Evolutionary conservation across 2,113 vertebrate genomes (phyloP), one percentile per base, ranked within the genome.

Genomic region (Oncorhynchus kisutch): DNA sequence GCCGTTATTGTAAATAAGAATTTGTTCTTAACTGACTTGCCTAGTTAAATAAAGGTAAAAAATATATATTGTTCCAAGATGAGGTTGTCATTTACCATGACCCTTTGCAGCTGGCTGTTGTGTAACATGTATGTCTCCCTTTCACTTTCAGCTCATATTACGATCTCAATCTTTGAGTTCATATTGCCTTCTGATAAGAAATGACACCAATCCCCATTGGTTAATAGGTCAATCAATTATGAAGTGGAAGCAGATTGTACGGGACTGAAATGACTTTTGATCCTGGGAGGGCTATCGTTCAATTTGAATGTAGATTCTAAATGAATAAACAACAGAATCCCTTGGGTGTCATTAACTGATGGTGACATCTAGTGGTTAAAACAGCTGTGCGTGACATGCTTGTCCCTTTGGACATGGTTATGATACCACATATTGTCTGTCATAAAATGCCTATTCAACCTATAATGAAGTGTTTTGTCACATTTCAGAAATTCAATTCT

Each of bases 301-400:
- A 54, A 54, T 16, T 1, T 54, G 51, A 16, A 16, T 54, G 51
- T 54, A 54, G 39, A 45, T 18, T 54, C 13, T 54, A 54, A 1
- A 54, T 54, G 3, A 54, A 16, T 16, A 18, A 54, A 18, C 12
- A 54, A 54, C 51, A 54, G 51, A 18, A 54, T 54, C 51, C 16
- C 51, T 65, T n/a, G 49, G 13, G 65, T 67, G n/a, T 9, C 72
- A 64, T 51, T 60, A 74, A 80, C 51, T 67, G 51, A 59, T 86
- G 83, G 22, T 83, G 89, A 82, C 88, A 84, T 76, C 89, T 90
- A 85, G 89, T 87, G 87, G 86, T 78, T 14, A 66, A 67, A 67
- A 39, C 14, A 76, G 49, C 31, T 67, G 13, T 18, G 51, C 18
- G 14, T 18, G 5, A 54, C 51, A 54, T 54, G 14, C 16, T 16